These are phyloP conservation scores for Saccopteryx leptura DNA, from an alignment of 2,113 vertebrate genomes.

Conservation along the genomic window DNA sequence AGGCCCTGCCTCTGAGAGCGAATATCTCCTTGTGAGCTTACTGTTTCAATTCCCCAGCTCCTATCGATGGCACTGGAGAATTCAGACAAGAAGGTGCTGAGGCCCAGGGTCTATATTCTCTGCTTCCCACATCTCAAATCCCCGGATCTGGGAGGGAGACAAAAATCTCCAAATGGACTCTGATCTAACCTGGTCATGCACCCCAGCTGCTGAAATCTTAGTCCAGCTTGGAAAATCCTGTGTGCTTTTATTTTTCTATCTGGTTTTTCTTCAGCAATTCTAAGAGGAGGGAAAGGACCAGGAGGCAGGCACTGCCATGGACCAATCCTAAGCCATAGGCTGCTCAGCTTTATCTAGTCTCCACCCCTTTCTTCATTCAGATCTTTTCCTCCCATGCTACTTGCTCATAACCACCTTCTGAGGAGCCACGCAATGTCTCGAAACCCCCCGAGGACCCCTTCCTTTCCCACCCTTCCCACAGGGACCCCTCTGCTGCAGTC, in stretches of 20 bases:
- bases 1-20: neutral
- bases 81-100: neutral
- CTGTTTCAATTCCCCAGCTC: neutral
- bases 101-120: neutral
- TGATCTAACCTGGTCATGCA: neutral
- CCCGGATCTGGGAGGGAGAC: neutral
- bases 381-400: neutral
- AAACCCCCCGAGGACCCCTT: neutral
- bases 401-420: neutral
- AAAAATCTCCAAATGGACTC: neutral
- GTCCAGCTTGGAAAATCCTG: neutral
- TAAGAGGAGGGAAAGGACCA: neutral
- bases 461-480: neutral
- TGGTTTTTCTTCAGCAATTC: neutral
- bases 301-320: neutral
- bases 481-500: neutral
- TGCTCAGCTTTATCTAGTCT: neutral
- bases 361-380: neutral
- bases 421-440: neutral
- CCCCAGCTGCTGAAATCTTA: neutral
- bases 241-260: neutral
- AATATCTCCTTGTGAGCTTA: neutral
- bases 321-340: neutral
- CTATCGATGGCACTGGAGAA: neutral
- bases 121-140: neutral